Conservation (phyloP, 2,888 invertebrate species). For the Galerucella calmariensis region DNA sequence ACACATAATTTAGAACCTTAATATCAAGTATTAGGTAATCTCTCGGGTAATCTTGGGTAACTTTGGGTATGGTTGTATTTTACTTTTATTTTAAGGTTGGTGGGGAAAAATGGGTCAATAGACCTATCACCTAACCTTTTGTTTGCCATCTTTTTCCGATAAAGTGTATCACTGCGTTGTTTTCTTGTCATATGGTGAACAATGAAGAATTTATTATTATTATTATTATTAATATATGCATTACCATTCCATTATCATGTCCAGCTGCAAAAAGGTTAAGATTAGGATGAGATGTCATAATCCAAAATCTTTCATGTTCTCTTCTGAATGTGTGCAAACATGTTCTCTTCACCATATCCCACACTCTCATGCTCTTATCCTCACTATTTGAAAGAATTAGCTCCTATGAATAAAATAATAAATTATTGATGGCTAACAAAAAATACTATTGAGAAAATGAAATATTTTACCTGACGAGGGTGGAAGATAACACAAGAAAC, state of each 20-base stretch:
- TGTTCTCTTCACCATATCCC: slow-evolving; percentile 97
- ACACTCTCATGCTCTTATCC: slow-evolving; percentile 96
- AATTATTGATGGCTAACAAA: background rate
- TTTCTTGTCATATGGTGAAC: no score
- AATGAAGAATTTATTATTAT: background rate
- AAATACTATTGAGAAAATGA: background rate
- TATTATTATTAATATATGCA: background rate
- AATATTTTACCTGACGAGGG: slow-evolving; percentile 70
- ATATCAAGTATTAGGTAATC: no score
- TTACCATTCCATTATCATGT: slow-evolving; percentile 93
- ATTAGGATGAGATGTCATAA: slow-evolving; percentile 92
- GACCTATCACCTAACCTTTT: no score
- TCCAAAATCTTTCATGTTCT: slow-evolving; percentile 98
- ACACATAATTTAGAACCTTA: no score
- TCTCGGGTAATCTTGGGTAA: no score
- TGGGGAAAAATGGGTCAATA: no score
- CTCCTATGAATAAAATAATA: slow-evolving; percentile 72
- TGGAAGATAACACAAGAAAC: slow-evolving; percentile 98
- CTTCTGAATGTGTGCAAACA: slow-evolving; percentile 92
- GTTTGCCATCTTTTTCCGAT: no score
- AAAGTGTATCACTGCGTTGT: no score
- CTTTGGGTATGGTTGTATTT: no score
- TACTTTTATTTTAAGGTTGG: no score
- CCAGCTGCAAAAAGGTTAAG: slow-evolving; percentile 99
- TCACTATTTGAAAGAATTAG: slow-evolving; percentile 97